Conservation (phyloP, 2,888 invertebrate species). For the Plusia festucae region DNA sequence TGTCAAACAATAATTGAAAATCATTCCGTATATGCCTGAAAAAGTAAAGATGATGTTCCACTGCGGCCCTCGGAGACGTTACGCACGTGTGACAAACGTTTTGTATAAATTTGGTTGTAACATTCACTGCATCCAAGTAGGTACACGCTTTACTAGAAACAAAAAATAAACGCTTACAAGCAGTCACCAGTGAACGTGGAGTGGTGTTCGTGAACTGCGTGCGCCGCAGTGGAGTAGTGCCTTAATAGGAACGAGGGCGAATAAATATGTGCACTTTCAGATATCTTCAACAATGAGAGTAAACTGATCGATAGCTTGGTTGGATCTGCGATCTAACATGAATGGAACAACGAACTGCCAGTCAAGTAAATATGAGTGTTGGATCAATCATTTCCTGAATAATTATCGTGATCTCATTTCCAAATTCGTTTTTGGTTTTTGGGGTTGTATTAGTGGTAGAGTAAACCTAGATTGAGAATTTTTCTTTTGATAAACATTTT, state of each 20-base stretch:
- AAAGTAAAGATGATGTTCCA: no score
- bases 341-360: constrained; percentile 1
- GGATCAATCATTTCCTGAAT: constrained; percentile 13
- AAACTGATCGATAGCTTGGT: neutral
- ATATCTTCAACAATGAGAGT: constrained; percentile 9
- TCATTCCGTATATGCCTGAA: neutral
- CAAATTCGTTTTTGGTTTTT: constrained; percentile 26
- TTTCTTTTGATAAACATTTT: no score
- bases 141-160: no score
- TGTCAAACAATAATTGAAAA: neutral
- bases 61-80: no score
- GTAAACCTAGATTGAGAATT: neutral
- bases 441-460: constrained; percentile 23
- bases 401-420: constrained; percentile 15
- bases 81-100: no score
- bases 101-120: no score
- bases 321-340: neutral
- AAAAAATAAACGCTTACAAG: no score
- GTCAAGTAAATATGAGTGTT: constrained; percentile 27
- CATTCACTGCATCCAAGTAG: no score
- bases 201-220: no score
- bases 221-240: no score
- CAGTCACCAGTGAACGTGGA: no score
- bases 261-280: constrained; percentile 23
- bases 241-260: constrained; percentile 1